Percentiles rank a stretch among this genome's conserved stretches.
These are phyloP conservation scores for Lepus timidus DNA, from an alignment of 2,113 vertebrate species.

Conservation along the genomic window DNA sequence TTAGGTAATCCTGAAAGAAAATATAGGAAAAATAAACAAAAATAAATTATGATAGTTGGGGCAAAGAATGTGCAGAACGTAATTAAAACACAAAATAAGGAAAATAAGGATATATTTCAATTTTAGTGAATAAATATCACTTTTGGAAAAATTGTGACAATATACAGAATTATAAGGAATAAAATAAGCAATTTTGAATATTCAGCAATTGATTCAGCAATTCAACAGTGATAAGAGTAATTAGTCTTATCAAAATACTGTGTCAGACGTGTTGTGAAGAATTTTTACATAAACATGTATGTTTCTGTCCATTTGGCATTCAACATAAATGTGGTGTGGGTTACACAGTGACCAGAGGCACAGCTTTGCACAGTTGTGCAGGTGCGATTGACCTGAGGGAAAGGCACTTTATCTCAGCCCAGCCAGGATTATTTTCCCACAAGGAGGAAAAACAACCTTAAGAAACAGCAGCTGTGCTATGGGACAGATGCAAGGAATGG, in stretches of 20 bases:
- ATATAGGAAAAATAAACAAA: not conserved
- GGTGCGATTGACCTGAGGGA: not conserved
- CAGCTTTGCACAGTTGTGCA: accelerated
- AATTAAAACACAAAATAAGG: not conserved
- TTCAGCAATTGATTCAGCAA: not conserved
- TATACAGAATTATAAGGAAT: not conserved
- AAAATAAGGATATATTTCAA: not conserved
- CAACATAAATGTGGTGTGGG: not conserved
- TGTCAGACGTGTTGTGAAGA: not conserved
- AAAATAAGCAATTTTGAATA: not conserved
- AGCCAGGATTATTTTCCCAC: not conserved
- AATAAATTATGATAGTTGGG: not conserved
- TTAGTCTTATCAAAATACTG: not conserved
- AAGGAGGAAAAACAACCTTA: not conserved
- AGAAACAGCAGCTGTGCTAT: not conserved
- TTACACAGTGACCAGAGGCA: not conserved
- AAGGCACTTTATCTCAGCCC: accelerated
- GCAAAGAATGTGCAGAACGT: not conserved
- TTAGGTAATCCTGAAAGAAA: not conserved
- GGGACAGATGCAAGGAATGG: accelerated
- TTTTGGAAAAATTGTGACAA: not conserved
- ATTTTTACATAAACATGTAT: not conserved
- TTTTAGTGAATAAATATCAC: not conserved
- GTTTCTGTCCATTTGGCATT: not conserved
- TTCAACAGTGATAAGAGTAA: not conserved